Conservation (phyloP, 1,140 invertebrate species). For the Drosophila pectinifera region DNA sequence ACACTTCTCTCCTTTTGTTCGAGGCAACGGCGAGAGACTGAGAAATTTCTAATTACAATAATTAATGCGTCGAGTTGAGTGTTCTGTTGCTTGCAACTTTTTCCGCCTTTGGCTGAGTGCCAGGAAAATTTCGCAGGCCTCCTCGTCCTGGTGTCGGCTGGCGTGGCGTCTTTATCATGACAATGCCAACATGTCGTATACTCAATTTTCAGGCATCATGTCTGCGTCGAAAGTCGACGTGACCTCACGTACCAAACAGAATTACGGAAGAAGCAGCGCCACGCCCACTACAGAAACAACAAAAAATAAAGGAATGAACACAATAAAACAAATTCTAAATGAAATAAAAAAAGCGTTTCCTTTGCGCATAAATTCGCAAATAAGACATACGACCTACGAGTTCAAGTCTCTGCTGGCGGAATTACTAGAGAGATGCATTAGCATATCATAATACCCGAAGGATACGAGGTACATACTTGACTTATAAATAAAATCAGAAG, state of each 20-base stretch:
- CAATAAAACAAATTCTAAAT: slow-evolving; percentile 48
- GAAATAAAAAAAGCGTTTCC: slow-evolving; percentile 26
- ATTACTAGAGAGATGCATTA: slow-evolving; percentile 9
- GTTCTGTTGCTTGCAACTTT: slow-evolving; percentile 36
- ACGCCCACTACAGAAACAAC: slow-evolving; percentile 13
- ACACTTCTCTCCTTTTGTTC: slow-evolving; percentile 14
- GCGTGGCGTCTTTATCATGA: slow-evolving; percentile 52
- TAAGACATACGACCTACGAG: slow-evolving; percentile 4
- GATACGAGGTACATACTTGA: slow-evolving; percentile 3
- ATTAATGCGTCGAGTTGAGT: slow-evolving; percentile 65
- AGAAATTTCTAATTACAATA: slow-evolving; percentile 78
- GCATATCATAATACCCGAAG: slow-evolving; percentile 36
- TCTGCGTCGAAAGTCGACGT: slow-evolving; percentile 53
- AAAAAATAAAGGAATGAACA: slow-evolving; percentile 3
- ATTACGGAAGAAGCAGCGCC: neutral
- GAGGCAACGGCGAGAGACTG: slow-evolving; percentile 26
- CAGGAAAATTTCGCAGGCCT: slow-evolving; percentile 43
- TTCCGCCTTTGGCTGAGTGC: slow-evolving; percentile 34
- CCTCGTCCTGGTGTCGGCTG: slow-evolving; percentile 7
- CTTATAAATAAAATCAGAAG: slow-evolving; percentile 5
- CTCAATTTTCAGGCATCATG: slow-evolving; percentile 59
- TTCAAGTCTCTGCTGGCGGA: slow-evolving; percentile 11
- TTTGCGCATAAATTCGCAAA: slow-evolving; percentile 31
- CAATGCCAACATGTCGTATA: slow-evolving; percentile 61
- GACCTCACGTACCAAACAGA: slow-evolving; percentile 46